Evolutionary conservation across 2,797 vertebrate genomes (phyloP), one percentile per base, ranked within the genome.

Genomic region (Phrynocephalus vlangalii): DNA sequence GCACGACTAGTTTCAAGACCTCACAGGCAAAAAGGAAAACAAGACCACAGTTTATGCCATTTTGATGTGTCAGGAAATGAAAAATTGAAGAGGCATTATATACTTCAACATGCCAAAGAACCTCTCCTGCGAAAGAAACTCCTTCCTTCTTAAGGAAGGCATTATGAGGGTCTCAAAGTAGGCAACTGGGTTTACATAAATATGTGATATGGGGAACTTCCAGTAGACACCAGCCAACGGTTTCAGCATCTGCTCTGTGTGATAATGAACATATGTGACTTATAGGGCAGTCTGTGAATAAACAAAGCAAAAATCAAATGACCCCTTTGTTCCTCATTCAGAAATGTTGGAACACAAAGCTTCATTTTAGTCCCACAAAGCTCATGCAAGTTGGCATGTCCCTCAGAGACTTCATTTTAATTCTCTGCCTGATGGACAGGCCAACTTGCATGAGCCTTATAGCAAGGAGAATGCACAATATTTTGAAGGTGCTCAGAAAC

Each of bases 41-140:
- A 85, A 87, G 78, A 3, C 0, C 0, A 3, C 3, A 71, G 28
- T 88, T 79, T 72, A 50, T 82, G 22, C 0, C 71, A 86, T 73
- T 48, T 9, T 56, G 75, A 77, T 13, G 63, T 15, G 73, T 78
- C 66, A 86, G 89, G 84, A 83, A 30, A 22, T 48, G 79, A 92
- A 92, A 91, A 79, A 86, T 2, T 30, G 52, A 91, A 33, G 6
- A 91, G 20, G 26, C 90, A 48, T 48, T 22, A 82, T 76, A 5
- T 84, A 28, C 48, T 63, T 38, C 30, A 84, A 84, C 48, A 71
- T 71, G 38, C 63, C 8, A 84, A 18, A 26, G 15, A 91, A 84
- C 30, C 38, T 73, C 16, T 68, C 86, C 44, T 67, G 72, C 13
- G 44, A 86, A 88, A 73, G 5, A 87, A 81, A 86, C 85, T 26